These are phyloP conservation scores for Troglohyphantes excavatus DNA, from an alignment of 2,888 invertebrate species.

Conservation along the genomic window DNA sequence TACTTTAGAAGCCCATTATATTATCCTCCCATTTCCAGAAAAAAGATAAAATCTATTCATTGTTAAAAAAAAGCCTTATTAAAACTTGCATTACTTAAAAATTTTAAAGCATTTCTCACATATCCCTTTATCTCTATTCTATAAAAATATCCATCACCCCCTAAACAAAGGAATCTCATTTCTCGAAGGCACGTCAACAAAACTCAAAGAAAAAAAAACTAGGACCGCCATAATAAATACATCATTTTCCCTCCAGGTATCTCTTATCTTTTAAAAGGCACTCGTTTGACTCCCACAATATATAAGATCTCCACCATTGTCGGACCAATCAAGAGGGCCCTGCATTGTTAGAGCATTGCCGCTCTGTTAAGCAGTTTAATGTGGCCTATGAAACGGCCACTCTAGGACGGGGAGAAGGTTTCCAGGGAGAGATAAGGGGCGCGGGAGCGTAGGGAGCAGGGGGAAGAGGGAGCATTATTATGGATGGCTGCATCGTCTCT, in stretches of 20 bases:
- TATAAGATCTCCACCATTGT: conserved; percentile 73
- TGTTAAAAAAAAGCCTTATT: not conserved
- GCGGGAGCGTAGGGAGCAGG: not conserved
- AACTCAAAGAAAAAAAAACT: conserved; percentile 24
- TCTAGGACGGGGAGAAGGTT: conserved; percentile 46
- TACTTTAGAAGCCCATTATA: too few relatives aligned
- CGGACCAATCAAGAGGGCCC: conserved; percentile 41
- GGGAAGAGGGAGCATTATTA: conserved; percentile 55
- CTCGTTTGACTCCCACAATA: conserved; percentile 69
- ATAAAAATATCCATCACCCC: conserved; percentile 54
- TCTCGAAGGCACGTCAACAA: conserved; percentile 22
- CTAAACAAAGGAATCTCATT: conserved; percentile 56
- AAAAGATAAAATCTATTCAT: not conserved
- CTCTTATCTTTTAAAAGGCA: conserved; percentile 70
- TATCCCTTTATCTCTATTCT: not conserved
- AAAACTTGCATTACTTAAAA: conserved; percentile 6
- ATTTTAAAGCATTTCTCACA: not conserved
- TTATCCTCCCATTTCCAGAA: too few relatives aligned
- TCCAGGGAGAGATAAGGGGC: conserved; percentile 39
- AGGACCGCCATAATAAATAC: conserved; percentile 64
- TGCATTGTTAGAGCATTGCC: conserved; percentile 69
- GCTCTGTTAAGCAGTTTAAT: conserved; percentile 77
- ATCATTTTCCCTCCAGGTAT: conserved; percentile 69
- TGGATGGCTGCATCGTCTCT: conserved; percentile 71
- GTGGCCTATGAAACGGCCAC: conserved; percentile 76